phyloP scores from a whole-genome alignment of 2,888 invertebrate genomes.

The Holacanthella duospinosa region DNA sequence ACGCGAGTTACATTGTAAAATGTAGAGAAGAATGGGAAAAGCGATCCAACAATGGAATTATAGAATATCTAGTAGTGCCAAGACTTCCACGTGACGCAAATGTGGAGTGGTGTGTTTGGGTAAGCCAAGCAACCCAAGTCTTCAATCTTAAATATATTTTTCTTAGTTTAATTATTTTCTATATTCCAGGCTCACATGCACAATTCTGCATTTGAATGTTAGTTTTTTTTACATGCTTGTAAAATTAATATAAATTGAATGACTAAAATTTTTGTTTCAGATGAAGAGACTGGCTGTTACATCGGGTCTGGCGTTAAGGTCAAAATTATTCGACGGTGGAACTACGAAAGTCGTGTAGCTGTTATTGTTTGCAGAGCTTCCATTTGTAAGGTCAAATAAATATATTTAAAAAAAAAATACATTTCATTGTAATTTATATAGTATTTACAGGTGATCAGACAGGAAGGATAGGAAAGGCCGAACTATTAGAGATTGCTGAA shows the following conservation, averaged over 20 bases:
- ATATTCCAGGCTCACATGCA: constrained; percentile 56
- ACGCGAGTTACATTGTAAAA: constrained; percentile 56
- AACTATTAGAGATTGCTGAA: constrained; percentile 46
- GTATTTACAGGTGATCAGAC: constrained; percentile 11
- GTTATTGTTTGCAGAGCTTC: constrained; percentile 74
- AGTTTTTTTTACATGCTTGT: constrained; percentile 40
- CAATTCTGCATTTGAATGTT: constrained; percentile 78
- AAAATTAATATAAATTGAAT: neutral
- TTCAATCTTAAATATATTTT: neutral
- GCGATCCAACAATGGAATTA: constrained; percentile 72
- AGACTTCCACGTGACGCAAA: constrained; percentile 66
- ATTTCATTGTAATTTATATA: neutral
- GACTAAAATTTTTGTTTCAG: constrained; percentile 45
- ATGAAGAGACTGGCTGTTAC: constrained; percentile 82
- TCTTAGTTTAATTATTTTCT: neutral
- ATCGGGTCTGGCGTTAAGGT: constrained; percentile 64
- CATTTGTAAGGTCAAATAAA: constrained; percentile 48
- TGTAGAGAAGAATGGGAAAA: constrained; percentile 68
- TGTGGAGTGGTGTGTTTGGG: constrained; percentile 88
- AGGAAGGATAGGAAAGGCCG: constrained; percentile 28
- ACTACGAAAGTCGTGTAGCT: constrained; percentile 76
- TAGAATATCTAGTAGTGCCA: constrained; percentile 74
- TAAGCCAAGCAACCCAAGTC: too few relatives aligned
- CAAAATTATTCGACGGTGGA: constrained; percentile 73
- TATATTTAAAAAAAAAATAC: too few relatives aligned